Percentiles rank a stretch among this genome's conserved stretches.
phyloP scores from a whole-genome alignment of 2,113 vertebrate species.

The Hyla sarda region DNA sequence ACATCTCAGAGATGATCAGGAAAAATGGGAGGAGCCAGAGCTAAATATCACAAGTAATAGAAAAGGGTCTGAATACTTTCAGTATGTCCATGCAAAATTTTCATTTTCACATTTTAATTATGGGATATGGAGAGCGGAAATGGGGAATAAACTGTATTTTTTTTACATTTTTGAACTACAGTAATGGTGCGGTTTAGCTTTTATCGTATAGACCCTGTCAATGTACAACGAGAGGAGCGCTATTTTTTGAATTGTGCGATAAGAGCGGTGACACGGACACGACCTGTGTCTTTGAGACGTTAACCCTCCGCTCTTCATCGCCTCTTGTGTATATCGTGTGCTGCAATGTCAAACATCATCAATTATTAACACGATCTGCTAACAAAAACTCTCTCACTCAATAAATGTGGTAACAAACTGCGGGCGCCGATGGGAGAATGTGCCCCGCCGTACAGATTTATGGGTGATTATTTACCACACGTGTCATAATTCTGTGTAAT shows the following conservation, averaged over 20 bases:
- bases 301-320: neutral
- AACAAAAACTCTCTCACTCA: slow-evolving; percentile 8
- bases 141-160: neutral
- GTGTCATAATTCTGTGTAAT: neutral
- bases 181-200: neutral
- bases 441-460: neutral
- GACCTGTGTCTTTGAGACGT: neutral
- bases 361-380: slow-evolving; percentile 19
- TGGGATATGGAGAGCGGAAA: too few species aligned
- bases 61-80: too few species aligned
- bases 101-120: too few species aligned
- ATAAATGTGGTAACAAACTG: neutral
- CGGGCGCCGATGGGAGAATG: too few species aligned
- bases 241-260: neutral
- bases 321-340: neutral
- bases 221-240: neutral
- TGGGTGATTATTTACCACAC: neutral
- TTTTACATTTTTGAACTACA: neutral
- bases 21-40: too few species aligned
- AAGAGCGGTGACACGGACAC: neutral
- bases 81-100: too few species aligned
- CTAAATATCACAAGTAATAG: too few species aligned
- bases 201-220: neutral
- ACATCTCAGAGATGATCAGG: too few species aligned
- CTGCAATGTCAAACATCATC: neutral